Evolutionary conservation across 2,113 vertebrate genomes (phyloP).

Genomic region (Bos javanicus): DNA sequence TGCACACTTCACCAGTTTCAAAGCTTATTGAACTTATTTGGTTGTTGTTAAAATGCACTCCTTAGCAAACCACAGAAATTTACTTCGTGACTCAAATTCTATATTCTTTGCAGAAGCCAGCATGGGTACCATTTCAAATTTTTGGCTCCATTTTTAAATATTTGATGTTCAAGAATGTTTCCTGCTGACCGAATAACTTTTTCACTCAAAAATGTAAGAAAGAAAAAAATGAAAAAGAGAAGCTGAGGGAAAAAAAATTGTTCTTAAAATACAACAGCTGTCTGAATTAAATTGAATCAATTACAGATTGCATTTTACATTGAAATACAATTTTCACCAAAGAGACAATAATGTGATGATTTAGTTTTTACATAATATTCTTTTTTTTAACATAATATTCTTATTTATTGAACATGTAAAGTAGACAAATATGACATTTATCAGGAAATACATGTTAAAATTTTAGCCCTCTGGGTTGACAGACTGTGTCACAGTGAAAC

Average conservation of each 20-base stretch:
- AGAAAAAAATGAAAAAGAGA: constrained; percentile 14
- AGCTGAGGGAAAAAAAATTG: constrained; percentile 5
- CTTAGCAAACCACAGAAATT: background rate
- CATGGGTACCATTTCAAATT: constrained; percentile 11
- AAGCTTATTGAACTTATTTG: background rate
- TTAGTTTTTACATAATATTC: constrained; percentile 39
- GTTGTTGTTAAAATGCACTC: background rate
- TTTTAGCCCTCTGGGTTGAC: background rate
- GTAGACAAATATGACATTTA: background rate
- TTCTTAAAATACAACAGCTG: constrained; percentile 39
- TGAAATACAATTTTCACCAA: constrained; percentile 23
- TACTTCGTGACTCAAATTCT: background rate
- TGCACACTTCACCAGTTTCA: background rate
- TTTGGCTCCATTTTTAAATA: constrained; percentile 40
- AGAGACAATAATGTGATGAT: constrained; percentile 41
- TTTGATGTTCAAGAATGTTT: constrained; percentile 57
- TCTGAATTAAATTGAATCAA: constrained; percentile 32
- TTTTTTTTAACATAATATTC: constrained; percentile 15
- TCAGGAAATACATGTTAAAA: background rate
- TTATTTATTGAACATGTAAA: constrained; percentile 12
- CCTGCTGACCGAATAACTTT: constrained; percentile 12
- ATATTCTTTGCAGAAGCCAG: background rate
- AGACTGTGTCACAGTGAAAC: background rate
- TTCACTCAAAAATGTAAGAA: background rate
- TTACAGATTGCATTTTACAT: background rate